Conservation (phyloP, 2,797 vertebrate genomes). For the Triplophysa bombifrons region DNA sequence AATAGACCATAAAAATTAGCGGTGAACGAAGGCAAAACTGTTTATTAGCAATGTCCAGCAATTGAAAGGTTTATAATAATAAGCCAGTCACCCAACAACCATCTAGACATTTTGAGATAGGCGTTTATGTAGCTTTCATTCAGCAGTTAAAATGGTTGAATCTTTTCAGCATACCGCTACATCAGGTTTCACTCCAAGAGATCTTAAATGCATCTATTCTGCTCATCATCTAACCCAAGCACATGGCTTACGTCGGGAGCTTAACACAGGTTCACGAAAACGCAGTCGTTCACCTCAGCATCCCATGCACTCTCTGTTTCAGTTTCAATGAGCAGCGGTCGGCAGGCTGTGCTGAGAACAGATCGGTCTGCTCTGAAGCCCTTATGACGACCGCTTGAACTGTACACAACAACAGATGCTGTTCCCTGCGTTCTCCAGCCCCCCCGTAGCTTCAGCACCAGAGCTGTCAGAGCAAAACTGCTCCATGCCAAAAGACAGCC, state of each 20-base stretch:
- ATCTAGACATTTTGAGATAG: too few species aligned
- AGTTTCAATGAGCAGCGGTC: not conserved
- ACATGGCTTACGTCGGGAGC: not conserved
- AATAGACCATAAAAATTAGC: not conserved
- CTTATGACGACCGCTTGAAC: slow-evolving; percentile 42
- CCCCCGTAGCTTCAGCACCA: slow-evolving; percentile 32
- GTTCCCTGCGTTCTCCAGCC: slow-evolving; percentile 33
- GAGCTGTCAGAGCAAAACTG: slow-evolving; percentile 37
- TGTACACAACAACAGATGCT: slow-evolving; percentile 47
- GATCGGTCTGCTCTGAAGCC: slow-evolving; percentile 27
- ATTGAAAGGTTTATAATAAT: too few species aligned
- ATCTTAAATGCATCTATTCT: not conserved
- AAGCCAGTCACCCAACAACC: too few species aligned
- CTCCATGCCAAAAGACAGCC: slow-evolving; percentile 19
- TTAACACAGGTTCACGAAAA: not conserved
- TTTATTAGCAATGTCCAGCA: too few species aligned
- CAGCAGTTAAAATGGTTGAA: too few species aligned
- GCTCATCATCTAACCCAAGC: not conserved
- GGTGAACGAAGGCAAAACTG: not conserved
- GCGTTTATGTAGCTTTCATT: too few species aligned
- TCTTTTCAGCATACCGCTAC: too few species aligned
- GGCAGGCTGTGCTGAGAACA: slow-evolving; percentile 30
- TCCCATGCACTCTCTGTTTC: not conserved
- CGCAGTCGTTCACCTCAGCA: not conserved
- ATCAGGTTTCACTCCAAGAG: not conserved